These are phyloP conservation scores for Anthopleura xanthogrammica DNA, from an alignment of 92 coral and sea anemone genomes.

Conservation along the genomic window DNA sequence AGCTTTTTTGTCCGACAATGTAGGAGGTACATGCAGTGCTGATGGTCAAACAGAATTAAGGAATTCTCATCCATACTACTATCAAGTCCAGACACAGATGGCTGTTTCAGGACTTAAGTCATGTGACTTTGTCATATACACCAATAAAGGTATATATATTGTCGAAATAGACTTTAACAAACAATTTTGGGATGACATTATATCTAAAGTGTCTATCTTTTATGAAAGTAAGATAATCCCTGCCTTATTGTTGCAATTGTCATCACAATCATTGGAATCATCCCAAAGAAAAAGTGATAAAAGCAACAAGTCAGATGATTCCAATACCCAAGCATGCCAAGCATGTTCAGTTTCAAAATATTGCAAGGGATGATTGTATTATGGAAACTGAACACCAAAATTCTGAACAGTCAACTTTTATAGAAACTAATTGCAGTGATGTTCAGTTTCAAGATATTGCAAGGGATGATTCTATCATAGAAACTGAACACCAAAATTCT, in stretches of 20 bases:
- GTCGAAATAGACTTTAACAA: constrained; percentile 42
- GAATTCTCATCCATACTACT: constrained; percentile 31
- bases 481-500: neutral
- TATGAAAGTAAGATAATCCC: constrained; percentile 34
- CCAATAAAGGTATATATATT: constrained; percentile 35
- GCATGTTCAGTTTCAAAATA: neutral
- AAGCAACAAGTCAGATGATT: neutral
- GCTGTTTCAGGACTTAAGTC: constrained; percentile 47
- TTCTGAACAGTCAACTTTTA: neutral
- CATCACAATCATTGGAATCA: neutral
- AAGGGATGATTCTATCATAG: neutral
- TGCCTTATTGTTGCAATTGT: constrained; percentile 20
- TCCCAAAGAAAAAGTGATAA: neutral
- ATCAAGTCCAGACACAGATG: constrained; percentile 65
- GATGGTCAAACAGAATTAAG: constrained; percentile 31
- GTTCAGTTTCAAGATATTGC: neutral
- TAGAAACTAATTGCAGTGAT: neutral
- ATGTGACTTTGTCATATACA: constrained; percentile 58
- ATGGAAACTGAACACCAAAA: neutral
- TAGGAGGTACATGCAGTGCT: constrained; percentile 32
- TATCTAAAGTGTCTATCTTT: constrained; percentile 39
- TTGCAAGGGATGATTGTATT: neutral
- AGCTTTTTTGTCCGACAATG: constrained; percentile 43
- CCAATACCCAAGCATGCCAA: neutral
- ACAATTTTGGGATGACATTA: constrained; percentile 40